phyloP scores from a whole-genome alignment of 2,113 vertebrate genomes.

The Nansenia antarctica region DNA sequence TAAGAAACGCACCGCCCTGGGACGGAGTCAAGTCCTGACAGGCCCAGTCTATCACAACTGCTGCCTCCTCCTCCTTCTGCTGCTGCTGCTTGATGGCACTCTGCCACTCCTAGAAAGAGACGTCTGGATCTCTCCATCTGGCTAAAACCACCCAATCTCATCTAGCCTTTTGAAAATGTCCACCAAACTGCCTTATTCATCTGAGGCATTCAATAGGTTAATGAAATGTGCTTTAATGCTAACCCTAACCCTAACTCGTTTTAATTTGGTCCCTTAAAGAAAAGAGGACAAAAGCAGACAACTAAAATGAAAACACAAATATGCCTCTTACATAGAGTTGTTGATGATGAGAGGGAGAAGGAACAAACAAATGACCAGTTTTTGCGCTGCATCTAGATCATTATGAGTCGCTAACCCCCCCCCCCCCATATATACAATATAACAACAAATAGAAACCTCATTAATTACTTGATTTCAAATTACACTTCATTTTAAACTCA shows the following conservation, averaged over 20 bases:
- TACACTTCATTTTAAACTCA: not conserved
- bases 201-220: not conserved
- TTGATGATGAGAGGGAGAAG: not conserved
- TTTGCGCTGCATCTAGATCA: too few species aligned
- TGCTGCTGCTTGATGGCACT: not conserved
- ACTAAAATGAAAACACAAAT: not conserved
- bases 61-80: not conserved
- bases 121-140: slow-evolving; percentile 1
- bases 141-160: not conserved
- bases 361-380: not conserved
- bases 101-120: slow-evolving; percentile 22
- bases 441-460: too few species aligned
- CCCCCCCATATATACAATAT: too few species aligned
- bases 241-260: not conserved
- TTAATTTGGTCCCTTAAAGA: too few species aligned
- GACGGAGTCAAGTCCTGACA: slow-evolving; percentile 51
- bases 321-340: not conserved
- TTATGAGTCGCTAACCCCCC: too few species aligned
- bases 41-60: slow-evolving; percentile 18
- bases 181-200: not conserved
- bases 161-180: not conserved
- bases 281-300: not conserved
- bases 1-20: not conserved
- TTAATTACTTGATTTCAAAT: too few species aligned
- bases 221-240: not conserved